phyloP scores from a whole-genome alignment of 2,888 invertebrate genomes.

The Erebia palarica region DNA sequence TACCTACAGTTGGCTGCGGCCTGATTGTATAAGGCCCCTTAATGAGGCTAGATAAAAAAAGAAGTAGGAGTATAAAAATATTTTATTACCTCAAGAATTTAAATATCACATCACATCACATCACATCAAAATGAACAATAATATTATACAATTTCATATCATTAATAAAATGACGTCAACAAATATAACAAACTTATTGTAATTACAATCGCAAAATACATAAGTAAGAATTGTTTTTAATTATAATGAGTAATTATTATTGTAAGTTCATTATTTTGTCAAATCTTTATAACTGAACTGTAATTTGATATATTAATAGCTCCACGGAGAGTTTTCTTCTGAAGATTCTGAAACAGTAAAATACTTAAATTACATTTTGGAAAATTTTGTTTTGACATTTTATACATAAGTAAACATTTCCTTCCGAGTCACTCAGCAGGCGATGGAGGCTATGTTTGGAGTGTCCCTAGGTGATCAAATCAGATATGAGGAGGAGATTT shows the following conservation, averaged over 20 bases:
- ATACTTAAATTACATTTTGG: not conserved
- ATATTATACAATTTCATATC: slow-evolving; percentile 33
- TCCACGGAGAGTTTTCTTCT: slow-evolving; percentile 85
- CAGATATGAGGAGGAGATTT: no score
- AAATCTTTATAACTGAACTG: slow-evolving; percentile 81
- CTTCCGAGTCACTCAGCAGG: no score
- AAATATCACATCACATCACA: slow-evolving; percentile 19
- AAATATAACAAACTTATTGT: slow-evolving; percentile 30
- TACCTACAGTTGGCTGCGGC: no score
- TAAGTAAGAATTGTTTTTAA: not conserved
- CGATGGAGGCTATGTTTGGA: no score
- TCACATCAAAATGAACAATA: slow-evolving; percentile 17
- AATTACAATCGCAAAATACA: slow-evolving; percentile 33
- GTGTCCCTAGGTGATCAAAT: no score
- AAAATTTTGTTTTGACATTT: not conserved
- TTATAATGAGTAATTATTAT: slow-evolving; percentile 12
- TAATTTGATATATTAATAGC: slow-evolving; percentile 85
- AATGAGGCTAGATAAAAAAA: not conserved
- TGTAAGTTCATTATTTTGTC: slow-evolving; percentile 48
- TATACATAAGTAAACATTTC: not conserved
- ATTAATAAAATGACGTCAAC: slow-evolving; percentile 32
- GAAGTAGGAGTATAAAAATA: slow-evolving; percentile 1
- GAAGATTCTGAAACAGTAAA: slow-evolving; percentile 83
- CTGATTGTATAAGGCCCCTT: no score
- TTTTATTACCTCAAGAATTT: slow-evolving; percentile 26